Evolutionary conservation across 2,888 invertebrate species (phyloP).

Genomic region (Eurytoma californica): DNA sequence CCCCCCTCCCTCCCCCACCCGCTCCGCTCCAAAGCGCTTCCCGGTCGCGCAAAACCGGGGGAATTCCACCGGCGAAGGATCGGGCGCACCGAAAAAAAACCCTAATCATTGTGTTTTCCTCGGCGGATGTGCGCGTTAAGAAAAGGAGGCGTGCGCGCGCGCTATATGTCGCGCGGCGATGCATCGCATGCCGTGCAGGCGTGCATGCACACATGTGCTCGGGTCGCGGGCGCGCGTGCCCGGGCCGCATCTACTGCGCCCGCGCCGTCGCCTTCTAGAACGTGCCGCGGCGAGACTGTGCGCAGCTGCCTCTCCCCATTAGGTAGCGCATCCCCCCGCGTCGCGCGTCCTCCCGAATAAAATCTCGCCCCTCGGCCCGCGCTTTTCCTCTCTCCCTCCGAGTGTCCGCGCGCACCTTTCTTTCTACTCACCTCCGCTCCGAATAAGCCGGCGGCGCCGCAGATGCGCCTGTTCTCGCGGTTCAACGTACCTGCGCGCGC

Average conservation of each 20-base stretch:
- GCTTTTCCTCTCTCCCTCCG: background rate
- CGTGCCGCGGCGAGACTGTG: background rate
- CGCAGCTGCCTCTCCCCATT: background rate
- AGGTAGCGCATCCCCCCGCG: background rate
- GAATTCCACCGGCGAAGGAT: no score
- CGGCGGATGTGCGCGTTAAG: no score
- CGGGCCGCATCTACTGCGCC: slow-evolving; percentile 8
- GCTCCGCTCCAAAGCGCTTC: no score
- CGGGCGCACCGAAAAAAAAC: no score
- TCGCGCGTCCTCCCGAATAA: background rate
- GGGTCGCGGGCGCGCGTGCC: background rate
- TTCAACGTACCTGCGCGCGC: background rate
- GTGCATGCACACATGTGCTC: slow-evolving; percentile 1
- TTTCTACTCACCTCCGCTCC: no score
- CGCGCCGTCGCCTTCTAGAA: background rate
- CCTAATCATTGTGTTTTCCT: no score
- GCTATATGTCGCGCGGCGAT: no score
- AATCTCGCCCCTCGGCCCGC: background rate
- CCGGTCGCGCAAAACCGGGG: background rate
- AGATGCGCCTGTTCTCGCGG: background rate
- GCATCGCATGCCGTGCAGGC: no score
- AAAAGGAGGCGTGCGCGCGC: background rate
- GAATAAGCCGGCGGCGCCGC: background rate
- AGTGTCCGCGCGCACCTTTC: background rate
- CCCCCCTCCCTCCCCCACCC: no score